Base-by-base conservation (phyloP, 2,888 invertebrate species). In the Metacarcinus magister region DNA sequence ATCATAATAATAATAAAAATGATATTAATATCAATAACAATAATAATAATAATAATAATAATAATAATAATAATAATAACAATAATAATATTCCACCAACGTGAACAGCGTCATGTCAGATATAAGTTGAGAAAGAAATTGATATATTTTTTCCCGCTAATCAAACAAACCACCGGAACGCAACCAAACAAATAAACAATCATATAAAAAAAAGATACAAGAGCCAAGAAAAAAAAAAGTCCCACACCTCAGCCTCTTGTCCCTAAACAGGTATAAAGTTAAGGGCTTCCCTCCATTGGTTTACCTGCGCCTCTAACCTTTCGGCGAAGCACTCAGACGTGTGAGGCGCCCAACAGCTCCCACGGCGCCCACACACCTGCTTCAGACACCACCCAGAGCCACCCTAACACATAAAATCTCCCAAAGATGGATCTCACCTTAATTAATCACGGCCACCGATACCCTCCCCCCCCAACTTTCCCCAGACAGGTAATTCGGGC, bases 381-480 rank as follows among this genome's bases (percentile, higher is more conserved):
- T 16, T 13, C 54, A 54, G 10, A 23, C 67, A 67, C n/a, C 4
- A 67, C 23, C 67, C 67, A 10, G 3, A 10, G 8, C 16, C 10
- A 2, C 54, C 54, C 54, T 10, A 23, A 1, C 67, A 23, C 67
- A 16, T 67, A 67, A 67, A n/a, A 23, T 4, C 67, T 10, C 67
- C 67, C 19, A 67, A 67, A 67, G 67, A 67, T 67, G n/a, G 67
- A 67, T 67, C 67, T 67, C 67, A 67, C 67, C 23, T 67, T 67
- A 67, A 67, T 67, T 67, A 67, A 67, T 67, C 67, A 67, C 67
- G 67, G 1, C 67, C 67, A 67, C 2, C 67, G 67, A 67, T 67
- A 67, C 10, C 54, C 54, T 54, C 54, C 54, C 16, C 54, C 54
- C 16, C 54, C 54, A 13, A 10, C 54, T 54, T 16, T 54, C 54